These are phyloP conservation scores for Actinemys pallida DNA, from an alignment of 2,113 vertebrate genomes.

Conservation along the genomic window DNA sequence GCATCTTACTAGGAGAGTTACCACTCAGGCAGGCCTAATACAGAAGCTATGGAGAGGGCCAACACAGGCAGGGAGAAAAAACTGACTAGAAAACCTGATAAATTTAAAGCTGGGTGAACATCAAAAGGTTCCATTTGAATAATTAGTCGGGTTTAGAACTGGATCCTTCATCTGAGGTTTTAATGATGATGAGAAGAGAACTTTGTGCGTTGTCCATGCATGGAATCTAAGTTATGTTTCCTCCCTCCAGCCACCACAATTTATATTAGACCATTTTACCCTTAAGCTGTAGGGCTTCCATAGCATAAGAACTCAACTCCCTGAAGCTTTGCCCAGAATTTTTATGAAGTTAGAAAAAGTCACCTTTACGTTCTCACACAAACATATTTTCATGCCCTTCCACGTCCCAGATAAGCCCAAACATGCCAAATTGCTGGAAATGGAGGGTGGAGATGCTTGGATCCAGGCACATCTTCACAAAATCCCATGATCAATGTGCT, in stretches of 20 bases:
- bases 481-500: neutral
- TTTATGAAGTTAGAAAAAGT: neutral
- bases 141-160: neutral
- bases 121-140: neutral
- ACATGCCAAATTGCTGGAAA: neutral
- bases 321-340: neutral
- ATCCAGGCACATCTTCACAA: neutral
- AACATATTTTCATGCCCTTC: neutral
- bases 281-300: neutral
- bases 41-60: constrained; percentile 1
- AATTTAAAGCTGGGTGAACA: constrained; percentile 24
- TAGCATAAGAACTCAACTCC: neutral
- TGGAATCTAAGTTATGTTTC: neutral
- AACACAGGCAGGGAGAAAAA: neutral
- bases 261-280: neutral
- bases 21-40: neutral
- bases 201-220: rapidly evolving
- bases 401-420: neutral
- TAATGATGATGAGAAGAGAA: neutral
- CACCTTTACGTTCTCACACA: neutral
- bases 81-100: neutral
- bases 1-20: constrained; percentile 44
- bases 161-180: constrained; percentile 35
- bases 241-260: neutral
- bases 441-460: neutral